A percentile compares a stretch with the other conserved stretches of the same genome.
phyloP scores from a whole-genome alignment of 2,113 vertebrate species.

The Labrus mixtus region DNA sequence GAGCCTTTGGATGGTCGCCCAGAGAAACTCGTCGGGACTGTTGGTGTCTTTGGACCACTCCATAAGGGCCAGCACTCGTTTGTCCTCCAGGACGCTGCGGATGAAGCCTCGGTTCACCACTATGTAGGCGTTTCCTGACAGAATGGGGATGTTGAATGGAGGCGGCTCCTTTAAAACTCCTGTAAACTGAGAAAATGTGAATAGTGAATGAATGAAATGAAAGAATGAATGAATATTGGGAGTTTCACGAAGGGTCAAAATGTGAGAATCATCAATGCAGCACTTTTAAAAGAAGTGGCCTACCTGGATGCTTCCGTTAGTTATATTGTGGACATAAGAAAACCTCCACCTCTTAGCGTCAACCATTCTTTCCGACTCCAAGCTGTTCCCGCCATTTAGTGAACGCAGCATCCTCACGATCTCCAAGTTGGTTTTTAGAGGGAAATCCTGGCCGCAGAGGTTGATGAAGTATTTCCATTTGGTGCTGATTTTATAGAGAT shows the following conservation, averaged over 20 bases:
- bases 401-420: conserved; percentile 87
- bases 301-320: conserved; percentile 79
- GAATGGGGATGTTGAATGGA: conserved; percentile 85
- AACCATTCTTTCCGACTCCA: conserved; percentile 89
- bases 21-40: conserved; percentile 92
- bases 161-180: conserved; percentile 80
- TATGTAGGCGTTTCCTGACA: conserved; percentile 92
- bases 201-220: neutral
- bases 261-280: neutral
- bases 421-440: conserved; percentile 94
- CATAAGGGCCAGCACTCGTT: conserved; percentile 81
- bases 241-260: neutral
- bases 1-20: conserved; percentile 93
- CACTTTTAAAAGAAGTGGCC: neutral
- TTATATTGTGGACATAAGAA: conserved; percentile 76
- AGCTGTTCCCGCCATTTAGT: conserved; percentile 87
- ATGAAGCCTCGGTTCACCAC: conserved; percentile 86
- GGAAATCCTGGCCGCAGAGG: conserved; percentile 94
- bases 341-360: conserved; percentile 83
- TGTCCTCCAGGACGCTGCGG: conserved; percentile 81
- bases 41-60: conserved; percentile 92
- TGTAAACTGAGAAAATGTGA: conserved; percentile 56
- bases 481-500: conserved; percentile 82
- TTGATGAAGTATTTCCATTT: conserved; percentile 94
- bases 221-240: neutral